Percentiles rank a stretch among this genome's conserved stretches.
phyloP scores from a whole-genome alignment of 2,888 invertebrate species.

The Caenorhabditis zanzibari region DNA sequence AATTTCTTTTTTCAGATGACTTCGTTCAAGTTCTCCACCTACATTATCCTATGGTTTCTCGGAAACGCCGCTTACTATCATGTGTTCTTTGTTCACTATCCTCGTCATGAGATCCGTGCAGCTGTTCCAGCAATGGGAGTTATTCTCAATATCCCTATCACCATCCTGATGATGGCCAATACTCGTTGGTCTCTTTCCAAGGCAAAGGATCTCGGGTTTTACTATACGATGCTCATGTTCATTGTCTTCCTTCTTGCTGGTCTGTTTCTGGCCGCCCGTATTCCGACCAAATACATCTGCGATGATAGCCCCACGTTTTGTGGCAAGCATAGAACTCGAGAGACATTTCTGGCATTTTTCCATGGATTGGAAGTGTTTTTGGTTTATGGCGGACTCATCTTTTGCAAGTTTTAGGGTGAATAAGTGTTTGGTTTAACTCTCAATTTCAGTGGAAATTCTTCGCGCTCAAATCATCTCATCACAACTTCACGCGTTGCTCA shows the following conservation, averaged over 20 bases:
- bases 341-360: constrained; percentile 16
- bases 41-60: constrained; percentile 30
- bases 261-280: neutral
- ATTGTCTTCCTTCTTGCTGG: constrained; percentile 29
- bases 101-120: constrained; percentile 20
- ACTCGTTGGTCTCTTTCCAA: constrained; percentile 19
- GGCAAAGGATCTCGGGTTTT: constrained; percentile 24
- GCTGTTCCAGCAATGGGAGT: constrained; percentile 32
- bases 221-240: constrained; percentile 33
- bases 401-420: constrained; percentile 14
- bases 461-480: constrained; percentile 31
- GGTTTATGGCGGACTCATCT: constrained; percentile 36
- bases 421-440: too few relatives aligned
- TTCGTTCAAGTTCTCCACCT: constrained; percentile 25
- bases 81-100: constrained; percentile 27
- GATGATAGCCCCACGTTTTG: constrained; percentile 21
- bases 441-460: constrained; percentile 36
- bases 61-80: constrained; percentile 41
- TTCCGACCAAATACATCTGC: constrained; percentile 15
- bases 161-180: constrained; percentile 27
- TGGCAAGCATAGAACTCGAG: neutral
- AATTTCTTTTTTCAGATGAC: constrained; percentile 17
- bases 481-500: neutral
- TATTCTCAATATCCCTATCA: constrained; percentile 24
- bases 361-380: constrained; percentile 36